Conservation (phyloP, 2,888 invertebrate genomes). For the Drosophila picticornis region DNA sequence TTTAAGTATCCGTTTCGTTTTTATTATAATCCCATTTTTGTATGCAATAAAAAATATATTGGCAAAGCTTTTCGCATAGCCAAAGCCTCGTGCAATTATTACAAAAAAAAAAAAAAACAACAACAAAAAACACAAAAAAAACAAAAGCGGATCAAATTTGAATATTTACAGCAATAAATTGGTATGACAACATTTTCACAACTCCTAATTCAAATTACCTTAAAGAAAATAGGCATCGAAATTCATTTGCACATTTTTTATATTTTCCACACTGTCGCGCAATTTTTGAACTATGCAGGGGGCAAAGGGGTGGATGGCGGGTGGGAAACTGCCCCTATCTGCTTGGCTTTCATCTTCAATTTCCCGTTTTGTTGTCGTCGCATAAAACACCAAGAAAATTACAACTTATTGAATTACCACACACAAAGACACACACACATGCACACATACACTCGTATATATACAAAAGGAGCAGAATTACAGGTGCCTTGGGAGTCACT, state of each 20-base stretch:
- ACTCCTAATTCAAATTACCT: constrained; percentile 24
- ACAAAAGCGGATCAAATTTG: background rate
- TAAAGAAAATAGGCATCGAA: constrained; percentile 30
- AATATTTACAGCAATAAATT: constrained; percentile 10
- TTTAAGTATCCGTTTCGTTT: constrained; percentile 48
- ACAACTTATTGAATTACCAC: constrained; percentile 78
- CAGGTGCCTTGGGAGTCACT: constrained; percentile 53
- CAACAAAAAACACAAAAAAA: background rate
- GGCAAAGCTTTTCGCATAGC: constrained; percentile 26
- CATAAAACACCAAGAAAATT: constrained; percentile 73
- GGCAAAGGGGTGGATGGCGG: background rate
- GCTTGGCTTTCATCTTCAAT: constrained; percentile 75
- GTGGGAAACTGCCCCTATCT: constrained; percentile 48
- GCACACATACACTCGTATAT: constrained; percentile 13
- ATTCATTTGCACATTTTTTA: constrained; percentile 74
- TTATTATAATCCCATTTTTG: constrained; percentile 33
- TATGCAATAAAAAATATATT: constrained; percentile 24
- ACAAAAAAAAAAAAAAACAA: constrained; percentile 11
- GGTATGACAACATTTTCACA: constrained; percentile 26
- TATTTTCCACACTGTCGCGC: constrained; percentile 67
- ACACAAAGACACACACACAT: constrained; percentile 29
- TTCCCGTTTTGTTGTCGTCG: constrained; percentile 69
- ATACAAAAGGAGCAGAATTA: constrained; percentile 29
- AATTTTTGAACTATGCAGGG: constrained; percentile 8
- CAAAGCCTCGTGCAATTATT: constrained; percentile 58